Evolutionary conservation across 2,888 invertebrate species (phyloP), one percentile per base, ranked within the genome.

Genomic region (Pilophorus perplexus): DNA sequence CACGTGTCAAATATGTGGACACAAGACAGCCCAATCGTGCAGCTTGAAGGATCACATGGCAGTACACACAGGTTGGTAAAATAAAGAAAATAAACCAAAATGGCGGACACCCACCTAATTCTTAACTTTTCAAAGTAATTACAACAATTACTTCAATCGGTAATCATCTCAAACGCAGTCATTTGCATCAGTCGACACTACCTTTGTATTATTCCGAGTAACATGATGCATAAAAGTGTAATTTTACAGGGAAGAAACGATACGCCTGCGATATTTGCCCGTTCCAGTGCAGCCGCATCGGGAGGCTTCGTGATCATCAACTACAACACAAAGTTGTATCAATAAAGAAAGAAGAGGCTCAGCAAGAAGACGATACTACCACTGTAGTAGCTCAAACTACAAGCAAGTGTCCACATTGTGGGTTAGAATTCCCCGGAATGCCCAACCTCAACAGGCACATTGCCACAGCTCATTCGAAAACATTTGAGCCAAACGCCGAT

Each of bases 1-100:
- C 77, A 89, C 90, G 67, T 95, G 94, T 76, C 91, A 93, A 77
- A 86, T 93, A 44, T 95, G 95, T 77, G 79, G 87, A 28, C 83
- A 93, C 3, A 84, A 90, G 70, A 95, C 94, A 78, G 93, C 94
- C 0, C 79, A 64, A 38, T 40, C 64, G 8, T 64, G 64, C 38
- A 64, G 44, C 12, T 27, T 64, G 22, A 64, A 64, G 25, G 64
- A 64, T 23, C 64, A 64, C 22, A 64, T 64, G 64, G 44, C 50
- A n/a, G 52, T 64, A 1, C 64, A 64, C 20, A 64, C 64, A 23
- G 64, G 64, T 37, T 20, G 22, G 25, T n/a, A 42, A 46, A 18
- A 46, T 16, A 33, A 8, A 12, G 6, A 33, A 8, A 33, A 8
- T 33, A 8, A 33, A 33, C 6, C 6, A 33, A 33, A 6, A 33